phyloP scores from a whole-genome alignment of 2,797 vertebrate genomes.

The Eutrigla gurnardus region DNA sequence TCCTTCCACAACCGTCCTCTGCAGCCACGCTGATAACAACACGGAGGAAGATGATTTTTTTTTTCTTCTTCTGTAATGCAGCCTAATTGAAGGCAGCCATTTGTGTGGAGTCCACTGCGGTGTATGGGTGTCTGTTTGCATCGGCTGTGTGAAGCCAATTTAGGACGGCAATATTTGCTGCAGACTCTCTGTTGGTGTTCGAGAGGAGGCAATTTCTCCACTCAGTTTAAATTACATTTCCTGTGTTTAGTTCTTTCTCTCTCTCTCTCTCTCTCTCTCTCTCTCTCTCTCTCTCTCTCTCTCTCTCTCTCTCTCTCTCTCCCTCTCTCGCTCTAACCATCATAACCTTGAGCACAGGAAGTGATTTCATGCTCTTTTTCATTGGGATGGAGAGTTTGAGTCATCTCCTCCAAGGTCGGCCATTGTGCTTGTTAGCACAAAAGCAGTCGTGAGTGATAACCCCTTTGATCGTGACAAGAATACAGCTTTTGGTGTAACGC shows the following conservation, averaged over 20 bases:
- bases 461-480: constrained; percentile 29
- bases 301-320: constrained; percentile 11
- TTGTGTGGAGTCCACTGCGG: constrained; percentile 13
- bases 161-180: constrained; percentile 12
- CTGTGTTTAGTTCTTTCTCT: constrained; percentile 33
- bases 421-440: constrained; percentile 43
- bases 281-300: constrained; percentile 9
- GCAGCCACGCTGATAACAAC: constrained; percentile 39
- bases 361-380: constrained; percentile 41
- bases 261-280: constrained; percentile 10
- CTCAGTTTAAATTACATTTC: constrained; percentile 36
- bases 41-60: constrained; percentile 30
- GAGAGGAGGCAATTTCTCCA: constrained; percentile 26
- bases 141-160: constrained; percentile 26
- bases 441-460: constrained; percentile 42
- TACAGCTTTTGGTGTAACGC: neutral
- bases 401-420: constrained; percentile 52
- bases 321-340: constrained; percentile 20
- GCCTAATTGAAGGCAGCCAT: constrained; percentile 33
- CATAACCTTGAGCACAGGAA: constrained; percentile 56
- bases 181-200: constrained; percentile 16
- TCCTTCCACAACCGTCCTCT: constrained; percentile 46
- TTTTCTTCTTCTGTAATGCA: constrained; percentile 20
- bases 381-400: constrained; percentile 30
- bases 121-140: constrained; percentile 30